Conservation (phyloP, 2,888 invertebrate genomes). For the Eupithecia subfuscata region DNA sequence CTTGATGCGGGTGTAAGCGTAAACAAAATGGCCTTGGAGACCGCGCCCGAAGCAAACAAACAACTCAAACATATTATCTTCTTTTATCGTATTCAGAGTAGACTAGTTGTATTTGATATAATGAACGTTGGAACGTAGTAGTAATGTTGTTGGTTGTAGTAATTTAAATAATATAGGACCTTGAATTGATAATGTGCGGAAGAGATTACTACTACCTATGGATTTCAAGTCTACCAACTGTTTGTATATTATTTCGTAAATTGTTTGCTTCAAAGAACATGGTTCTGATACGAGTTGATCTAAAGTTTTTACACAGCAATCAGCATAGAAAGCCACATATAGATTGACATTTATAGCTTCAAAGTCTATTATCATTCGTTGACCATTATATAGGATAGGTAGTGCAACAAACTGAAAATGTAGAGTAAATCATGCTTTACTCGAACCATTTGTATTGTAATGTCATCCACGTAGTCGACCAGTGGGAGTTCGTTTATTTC, state of each 20-base stretch:
- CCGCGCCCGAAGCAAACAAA: slow-evolving; percentile 66
- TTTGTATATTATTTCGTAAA: background rate
- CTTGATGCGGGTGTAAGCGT: slow-evolving; percentile 69
- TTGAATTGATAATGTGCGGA: slow-evolving; percentile 50
- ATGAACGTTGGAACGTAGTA: slow-evolving; percentile 3
- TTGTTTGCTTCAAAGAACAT: background rate
- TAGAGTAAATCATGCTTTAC: slow-evolving; percentile 6
- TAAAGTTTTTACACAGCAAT: background rate
- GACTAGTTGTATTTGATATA: slow-evolving; percentile 51
- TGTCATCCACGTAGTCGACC: slow-evolving; percentile 47
- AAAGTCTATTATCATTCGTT: background rate
- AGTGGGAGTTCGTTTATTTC: slow-evolving; percentile 73
- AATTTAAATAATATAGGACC: slow-evolving; percentile 41
- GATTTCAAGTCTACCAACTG: background rate
- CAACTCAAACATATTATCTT: slow-evolving; percentile 66
- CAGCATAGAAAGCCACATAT: background rate
- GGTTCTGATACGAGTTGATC: background rate
- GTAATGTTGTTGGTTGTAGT: slow-evolving; percentile 26
- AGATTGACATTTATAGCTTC: background rate
- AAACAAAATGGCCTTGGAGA: slow-evolving; percentile 80
- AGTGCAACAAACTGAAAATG: background rate
- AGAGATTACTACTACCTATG: slow-evolving; percentile 20
- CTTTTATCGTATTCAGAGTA: slow-evolving; percentile 58
- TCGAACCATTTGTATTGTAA: slow-evolving; percentile 21
- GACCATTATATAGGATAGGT: background rate